phyloP scores from a whole-genome alignment of 2,888 invertebrate species.

The Lacanobia oleracea region DNA sequence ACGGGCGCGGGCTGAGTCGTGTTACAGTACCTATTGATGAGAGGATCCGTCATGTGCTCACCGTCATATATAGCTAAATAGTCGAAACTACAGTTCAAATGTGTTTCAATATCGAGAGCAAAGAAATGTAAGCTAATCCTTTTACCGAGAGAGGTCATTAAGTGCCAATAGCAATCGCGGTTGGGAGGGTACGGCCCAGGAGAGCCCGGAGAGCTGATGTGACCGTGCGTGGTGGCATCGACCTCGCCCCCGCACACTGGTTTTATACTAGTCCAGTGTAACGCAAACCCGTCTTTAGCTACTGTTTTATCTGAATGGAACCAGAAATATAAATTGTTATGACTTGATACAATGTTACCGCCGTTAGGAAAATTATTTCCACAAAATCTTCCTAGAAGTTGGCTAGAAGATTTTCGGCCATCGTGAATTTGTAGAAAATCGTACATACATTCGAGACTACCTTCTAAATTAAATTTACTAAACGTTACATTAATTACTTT shows the following conservation, averaged over 20 bases:
- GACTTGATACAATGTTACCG: conserved; percentile 94
- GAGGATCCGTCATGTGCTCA: too few species aligned
- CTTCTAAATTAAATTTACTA: conserved; percentile 92
- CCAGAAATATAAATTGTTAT: conserved; percentile 94
- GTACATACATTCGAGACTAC: conserved; percentile 91
- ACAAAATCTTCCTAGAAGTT: conserved; percentile 95
- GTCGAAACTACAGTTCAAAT: too few species aligned
- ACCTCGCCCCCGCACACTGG: too few species aligned
- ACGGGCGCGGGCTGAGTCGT: too few species aligned
- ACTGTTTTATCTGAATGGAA: conserved; percentile 94
- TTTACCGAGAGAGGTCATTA: too few species aligned
- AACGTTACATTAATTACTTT: too few species aligned
- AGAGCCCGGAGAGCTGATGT: conserved; percentile 56
- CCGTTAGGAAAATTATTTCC: conserved; percentile 93
- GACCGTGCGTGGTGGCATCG: too few species aligned
- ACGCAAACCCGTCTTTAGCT: conserved; percentile 27
- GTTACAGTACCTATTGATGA: too few species aligned
- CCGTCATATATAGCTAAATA: too few species aligned
- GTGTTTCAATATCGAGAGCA: too few species aligned
- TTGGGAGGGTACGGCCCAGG: conserved; percentile 96
- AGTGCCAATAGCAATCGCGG: conserved; percentile 91
- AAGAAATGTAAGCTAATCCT: too few species aligned
- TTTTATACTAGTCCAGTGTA: too few species aligned
- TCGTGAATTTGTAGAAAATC: conserved; percentile 96
- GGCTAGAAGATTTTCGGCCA: conserved; percentile 93